These are phyloP conservation scores for Ariolimax columbianus DNA, from an alignment of 2,888 invertebrate species.

Conservation along the genomic window DNA sequence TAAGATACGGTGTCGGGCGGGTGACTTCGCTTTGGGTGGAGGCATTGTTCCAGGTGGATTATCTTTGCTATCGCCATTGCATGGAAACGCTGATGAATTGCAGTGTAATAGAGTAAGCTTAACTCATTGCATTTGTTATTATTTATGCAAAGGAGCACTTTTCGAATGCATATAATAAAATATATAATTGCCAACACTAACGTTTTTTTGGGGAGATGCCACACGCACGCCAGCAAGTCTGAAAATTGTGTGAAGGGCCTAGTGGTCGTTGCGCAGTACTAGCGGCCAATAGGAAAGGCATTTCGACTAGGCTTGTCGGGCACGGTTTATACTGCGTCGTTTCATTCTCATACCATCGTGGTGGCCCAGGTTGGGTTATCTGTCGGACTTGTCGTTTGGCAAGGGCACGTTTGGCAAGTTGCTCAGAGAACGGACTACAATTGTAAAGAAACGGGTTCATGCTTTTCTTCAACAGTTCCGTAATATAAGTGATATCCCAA, in stretches of 20 bases:
- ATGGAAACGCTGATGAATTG: slow-evolving; percentile 9
- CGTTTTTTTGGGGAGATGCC: not conserved
- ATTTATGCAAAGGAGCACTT: not conserved
- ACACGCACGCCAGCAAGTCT: slow-evolving; percentile 13
- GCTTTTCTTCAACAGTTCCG: not conserved
- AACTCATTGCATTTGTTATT: not conserved
- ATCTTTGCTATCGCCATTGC: slow-evolving; percentile 18
- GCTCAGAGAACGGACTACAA: not conserved
- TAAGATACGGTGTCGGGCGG: slow-evolving; percentile 4
- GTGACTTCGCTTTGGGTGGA: slow-evolving; percentile 6
- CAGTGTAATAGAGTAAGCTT: slow-evolving; percentile 28
- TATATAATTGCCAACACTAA: too few relatives aligned
- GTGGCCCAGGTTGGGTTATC: not conserved
- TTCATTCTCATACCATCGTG: slow-evolving; percentile 13
- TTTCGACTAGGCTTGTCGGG: slow-evolving; percentile 23
- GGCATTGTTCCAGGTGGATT: slow-evolving; percentile 1
- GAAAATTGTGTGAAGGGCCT: slow-evolving; percentile 20
- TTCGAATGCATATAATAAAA: not conserved
- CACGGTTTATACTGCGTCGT: slow-evolving; percentile 13
- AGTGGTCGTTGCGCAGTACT: slow-evolving; percentile 27
- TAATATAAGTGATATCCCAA: not conserved
- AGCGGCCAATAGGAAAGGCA: slow-evolving; percentile 38
- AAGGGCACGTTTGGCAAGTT: not conserved
- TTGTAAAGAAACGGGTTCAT: not conserved
- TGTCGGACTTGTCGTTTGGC: not conserved